These are phyloP conservation scores for Noctua janthina DNA, from an alignment of 2,888 invertebrate genomes.

Conservation along the genomic window DNA sequence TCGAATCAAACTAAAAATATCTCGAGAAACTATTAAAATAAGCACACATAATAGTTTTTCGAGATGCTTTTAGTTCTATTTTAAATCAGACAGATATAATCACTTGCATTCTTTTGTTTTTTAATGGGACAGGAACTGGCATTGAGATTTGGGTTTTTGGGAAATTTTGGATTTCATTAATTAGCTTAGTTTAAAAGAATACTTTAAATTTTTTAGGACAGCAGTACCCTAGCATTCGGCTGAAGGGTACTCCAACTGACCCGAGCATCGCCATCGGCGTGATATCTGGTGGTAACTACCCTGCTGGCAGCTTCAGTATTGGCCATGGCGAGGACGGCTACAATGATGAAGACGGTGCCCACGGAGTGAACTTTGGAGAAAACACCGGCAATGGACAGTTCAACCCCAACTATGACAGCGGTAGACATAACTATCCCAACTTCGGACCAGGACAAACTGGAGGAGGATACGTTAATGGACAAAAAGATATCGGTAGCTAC, in stretches of 20 bases:
- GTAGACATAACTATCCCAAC: slow-evolving; percentile 13
- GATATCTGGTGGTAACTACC: slow-evolving; percentile 39
- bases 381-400: slow-evolving; percentile 9
- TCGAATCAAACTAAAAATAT: too few relatives aligned
- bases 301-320: slow-evolving; percentile 48
- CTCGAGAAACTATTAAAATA: too few relatives aligned
- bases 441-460: slow-evolving; percentile 8
- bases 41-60: too few relatives aligned
- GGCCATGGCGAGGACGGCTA: slow-evolving; percentile 20
- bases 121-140: too few relatives aligned
- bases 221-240: background rate
- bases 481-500: slow-evolving; percentile 21
- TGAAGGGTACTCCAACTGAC: slow-evolving; percentile 36
- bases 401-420: slow-evolving; percentile 3
- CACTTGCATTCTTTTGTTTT: too few relatives aligned
- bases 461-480: slow-evolving; percentile 20
- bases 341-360: slow-evolving; percentile 2
- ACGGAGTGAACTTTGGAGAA: slow-evolving; percentile 13
- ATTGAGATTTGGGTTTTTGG: too few relatives aligned
- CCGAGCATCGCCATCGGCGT: slow-evolving; percentile 31
- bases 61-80: too few relatives aligned
- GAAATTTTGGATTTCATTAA: background rate
- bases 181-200: background rate
- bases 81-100: background rate
- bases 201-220: slow-evolving; percentile 39